phyloP scores from a whole-genome alignment of 2,797 vertebrate genomes.

The Siniperca obscura region DNA sequence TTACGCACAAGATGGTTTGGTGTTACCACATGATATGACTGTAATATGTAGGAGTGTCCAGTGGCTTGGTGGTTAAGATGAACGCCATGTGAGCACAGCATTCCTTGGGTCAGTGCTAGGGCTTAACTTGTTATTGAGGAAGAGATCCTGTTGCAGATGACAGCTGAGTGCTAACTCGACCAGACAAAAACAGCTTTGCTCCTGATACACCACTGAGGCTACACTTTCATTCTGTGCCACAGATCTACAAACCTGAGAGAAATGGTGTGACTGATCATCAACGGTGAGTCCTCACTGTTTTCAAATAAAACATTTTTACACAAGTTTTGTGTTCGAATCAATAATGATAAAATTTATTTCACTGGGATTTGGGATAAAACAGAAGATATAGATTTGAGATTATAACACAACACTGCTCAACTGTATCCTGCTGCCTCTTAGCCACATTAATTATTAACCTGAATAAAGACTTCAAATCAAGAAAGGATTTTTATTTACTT shows the following conservation, averaged over 20 bases:
- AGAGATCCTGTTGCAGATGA: slow-evolving; percentile 19
- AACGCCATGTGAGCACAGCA: no score
- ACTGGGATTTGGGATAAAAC: not conserved
- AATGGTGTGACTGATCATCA: slow-evolving; percentile 69
- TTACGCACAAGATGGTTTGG: no score
- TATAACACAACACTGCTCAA: no score
- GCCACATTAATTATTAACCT: no score
- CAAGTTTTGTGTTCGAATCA: not conserved
- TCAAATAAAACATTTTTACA: not conserved
- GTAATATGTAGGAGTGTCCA: no score
- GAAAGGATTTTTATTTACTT: not conserved
- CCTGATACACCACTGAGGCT: not conserved
- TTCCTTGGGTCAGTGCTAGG: not conserved
- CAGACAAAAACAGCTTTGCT: not conserved
- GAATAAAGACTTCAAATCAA: not conserved
- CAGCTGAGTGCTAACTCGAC: not conserved
- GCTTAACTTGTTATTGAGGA: slow-evolving; percentile 21
- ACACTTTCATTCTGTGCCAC: not conserved
- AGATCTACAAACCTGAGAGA: not conserved
- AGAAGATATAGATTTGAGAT: not conserved
- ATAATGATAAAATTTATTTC: not conserved
- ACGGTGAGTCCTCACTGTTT: slow-evolving; percentile 44
- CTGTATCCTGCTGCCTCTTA: no score
- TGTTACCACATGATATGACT: no score
- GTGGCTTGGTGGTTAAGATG: no score